Conservation (phyloP, 2,888 invertebrate genomes). For the Drosophila sordidapex region DNA sequence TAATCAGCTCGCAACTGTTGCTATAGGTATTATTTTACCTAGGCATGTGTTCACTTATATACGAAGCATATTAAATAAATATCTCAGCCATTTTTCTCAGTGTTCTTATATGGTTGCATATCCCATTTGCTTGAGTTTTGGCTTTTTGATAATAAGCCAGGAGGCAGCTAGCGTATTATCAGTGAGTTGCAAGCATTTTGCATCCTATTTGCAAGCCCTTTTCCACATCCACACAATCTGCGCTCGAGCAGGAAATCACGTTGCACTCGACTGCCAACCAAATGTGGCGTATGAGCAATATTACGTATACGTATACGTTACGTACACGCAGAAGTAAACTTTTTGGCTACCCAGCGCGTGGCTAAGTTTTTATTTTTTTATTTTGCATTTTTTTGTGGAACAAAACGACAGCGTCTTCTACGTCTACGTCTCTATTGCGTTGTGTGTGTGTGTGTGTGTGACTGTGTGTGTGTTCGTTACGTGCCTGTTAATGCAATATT, state of each 20-base stretch:
- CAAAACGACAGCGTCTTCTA: conserved; percentile 21
- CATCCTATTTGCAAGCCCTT: conserved; percentile 62
- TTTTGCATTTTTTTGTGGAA: conserved; percentile 24
- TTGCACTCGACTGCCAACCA: conserved; percentile 56
- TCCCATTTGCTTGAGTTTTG: conserved; percentile 28
- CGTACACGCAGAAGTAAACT: conserved; percentile 66
- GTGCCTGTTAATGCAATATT: conserved; percentile 82
- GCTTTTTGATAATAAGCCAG: conserved; percentile 38
- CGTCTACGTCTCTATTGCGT: conserved; percentile 71
- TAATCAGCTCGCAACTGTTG: background rate
- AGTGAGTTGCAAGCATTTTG: conserved; percentile 83
- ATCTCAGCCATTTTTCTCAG: background rate
- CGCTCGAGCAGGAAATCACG: conserved; percentile 70
- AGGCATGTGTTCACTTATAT: background rate
- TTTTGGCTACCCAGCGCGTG: conserved; percentile 46
- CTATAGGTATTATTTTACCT: background rate
- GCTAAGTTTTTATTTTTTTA: conserved; percentile 46
- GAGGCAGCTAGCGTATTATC: conserved; percentile 65
- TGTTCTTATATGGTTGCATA: conserved; percentile 14
- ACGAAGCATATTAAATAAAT: background rate
- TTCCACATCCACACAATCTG: conserved; percentile 18
- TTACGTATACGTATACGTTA: conserved; percentile 58
- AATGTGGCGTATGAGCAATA: conserved; percentile 76
- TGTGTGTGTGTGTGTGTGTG: conserved; percentile 30
- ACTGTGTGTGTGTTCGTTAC: conserved; percentile 56